Base-by-base conservation (phyloP, 2,797 vertebrate genomes). In the Orientallactaga sibirica region DNA sequence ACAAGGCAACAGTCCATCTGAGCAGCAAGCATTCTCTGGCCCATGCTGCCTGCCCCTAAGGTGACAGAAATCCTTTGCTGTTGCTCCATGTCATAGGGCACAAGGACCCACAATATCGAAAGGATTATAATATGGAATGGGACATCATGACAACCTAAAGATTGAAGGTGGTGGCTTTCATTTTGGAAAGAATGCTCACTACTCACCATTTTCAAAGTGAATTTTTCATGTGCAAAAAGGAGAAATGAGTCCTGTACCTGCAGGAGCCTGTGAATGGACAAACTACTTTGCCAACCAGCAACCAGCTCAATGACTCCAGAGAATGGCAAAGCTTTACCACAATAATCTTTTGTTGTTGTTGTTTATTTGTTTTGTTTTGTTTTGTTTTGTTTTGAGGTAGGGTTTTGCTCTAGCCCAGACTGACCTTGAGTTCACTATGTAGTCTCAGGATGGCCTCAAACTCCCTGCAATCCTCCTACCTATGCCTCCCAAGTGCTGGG, bases 171-270 rank as follows among this genome's bases (percentile, higher is more conserved):
- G 81, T 92, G 52, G 88, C 61, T 97, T 7, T 0, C 95, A 75
- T 95, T 97, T 97, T 86, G 90, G 64, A 95, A 95, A 87, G 12
- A 19, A 76, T 79, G 79, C 84, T 89, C 94, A 80, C 82, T 96
- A 84, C 43, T 85, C 80, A 96, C 64, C 87, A 89, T 95, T 66
- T 37, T 92, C 93, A 88, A 96, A 96, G 94, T 0, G 67, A 85
- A 96, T 80, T 73, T 8, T 24, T 97, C 98, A 98, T 96, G 97
- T 97, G 97, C 97, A 97, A 92, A 92, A 79, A 97, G 81, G 71
- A 68, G 96, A 93, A 97, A 92, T 92, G 95, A 96, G 96, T 97
- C 97, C 95, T 79, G 70, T 3, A 94, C 96, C 97, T 97, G 95
- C 93, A 96, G 96, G 97, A 94, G 92, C 81, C 82, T 92, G 43